Base-by-base conservation (phyloP, 2,113 vertebrate species). In the Laticauda laticaudata region DNA sequence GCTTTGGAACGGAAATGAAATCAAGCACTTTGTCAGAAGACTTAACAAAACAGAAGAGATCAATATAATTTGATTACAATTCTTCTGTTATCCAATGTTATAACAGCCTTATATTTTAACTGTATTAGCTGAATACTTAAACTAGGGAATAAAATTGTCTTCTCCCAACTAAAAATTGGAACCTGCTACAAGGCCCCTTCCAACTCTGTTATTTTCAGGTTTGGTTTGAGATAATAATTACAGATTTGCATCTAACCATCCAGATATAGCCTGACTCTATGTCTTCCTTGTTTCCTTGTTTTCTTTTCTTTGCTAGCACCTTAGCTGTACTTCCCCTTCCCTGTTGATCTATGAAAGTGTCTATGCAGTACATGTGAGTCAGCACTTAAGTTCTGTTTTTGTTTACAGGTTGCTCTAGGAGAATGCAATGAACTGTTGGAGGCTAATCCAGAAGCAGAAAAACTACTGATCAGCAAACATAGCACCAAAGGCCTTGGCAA, bases 401-500 rank as follows among this genome's bases (percentile, higher is more conserved):
- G 29, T 57, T 92, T 93, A 87, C 97, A 99, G 99, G 99, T 99
- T 5, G 98, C 98, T 69, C 97, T 99, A 26, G 99, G 98, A 61
- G 96, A 99, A 93, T 95, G 97, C 95, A 98, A 98, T 48, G 98
- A 99, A 95, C 96, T 99, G 54, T 89, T 98, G 48, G 97, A 97
- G 3, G 98, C 98, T 3, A 96, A 98, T 95, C 98, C 98, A 24
- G 96, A 98, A 39, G 98, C 98, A 10, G 95, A 96, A 91, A 96
- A 95, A 10, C 96, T 99, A 59, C 98, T 98, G 2, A 56, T 96
- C 18, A 97, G 98, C 29, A 99, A 99, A 95, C 97, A 99, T 94
- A 98, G 98, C 95, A 99, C 98, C 90, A 99, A 98, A 93, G 98
- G 99, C 5, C 81, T 99, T n/a, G 99, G 99, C n/a, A 98, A 97